Conservation (phyloP, 2,888 invertebrate species). For the Aelia acuminata region DNA sequence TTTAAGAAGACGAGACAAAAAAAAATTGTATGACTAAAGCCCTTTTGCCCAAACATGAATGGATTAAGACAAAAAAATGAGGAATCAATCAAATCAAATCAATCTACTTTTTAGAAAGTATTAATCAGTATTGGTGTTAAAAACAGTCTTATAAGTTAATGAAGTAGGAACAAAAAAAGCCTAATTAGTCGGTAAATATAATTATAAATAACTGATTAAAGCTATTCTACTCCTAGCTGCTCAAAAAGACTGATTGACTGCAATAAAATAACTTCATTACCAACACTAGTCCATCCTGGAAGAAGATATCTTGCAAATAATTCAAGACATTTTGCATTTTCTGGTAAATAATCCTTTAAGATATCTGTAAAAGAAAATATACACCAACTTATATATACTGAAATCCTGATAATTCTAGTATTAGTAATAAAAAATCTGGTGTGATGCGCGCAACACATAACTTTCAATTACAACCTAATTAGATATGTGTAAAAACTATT, state of each 20-base stretch:
- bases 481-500: no score
- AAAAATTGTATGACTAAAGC: no score
- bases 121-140: slow-evolving; percentile 19
- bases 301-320: slow-evolving; percentile 92
- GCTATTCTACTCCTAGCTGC: not conserved
- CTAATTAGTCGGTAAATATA: not conserved
- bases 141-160: slow-evolving; percentile 30
- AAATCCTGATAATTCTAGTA: not conserved
- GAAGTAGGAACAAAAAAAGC: not conserved
- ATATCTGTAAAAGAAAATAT: slow-evolving; percentile 73
- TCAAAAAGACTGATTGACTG: slow-evolving; percentile 70
- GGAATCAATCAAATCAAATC: no score
- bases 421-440: no score
- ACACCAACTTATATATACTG: not conserved
- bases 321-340: slow-evolving; percentile 81
- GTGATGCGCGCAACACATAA: no score
- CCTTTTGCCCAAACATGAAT: no score
- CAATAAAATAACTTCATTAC: slow-evolving; percentile 88
- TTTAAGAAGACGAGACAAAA: no score
- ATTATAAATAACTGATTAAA: not conserved
- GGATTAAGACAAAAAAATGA: not conserved
- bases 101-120: not conserved
- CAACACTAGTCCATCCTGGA: slow-evolving; percentile 88
- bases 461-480: no score
- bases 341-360: slow-evolving; percentile 74